Base-by-base conservation (phyloP, 2,888 invertebrate species). In the Chesias legatella region DNA sequence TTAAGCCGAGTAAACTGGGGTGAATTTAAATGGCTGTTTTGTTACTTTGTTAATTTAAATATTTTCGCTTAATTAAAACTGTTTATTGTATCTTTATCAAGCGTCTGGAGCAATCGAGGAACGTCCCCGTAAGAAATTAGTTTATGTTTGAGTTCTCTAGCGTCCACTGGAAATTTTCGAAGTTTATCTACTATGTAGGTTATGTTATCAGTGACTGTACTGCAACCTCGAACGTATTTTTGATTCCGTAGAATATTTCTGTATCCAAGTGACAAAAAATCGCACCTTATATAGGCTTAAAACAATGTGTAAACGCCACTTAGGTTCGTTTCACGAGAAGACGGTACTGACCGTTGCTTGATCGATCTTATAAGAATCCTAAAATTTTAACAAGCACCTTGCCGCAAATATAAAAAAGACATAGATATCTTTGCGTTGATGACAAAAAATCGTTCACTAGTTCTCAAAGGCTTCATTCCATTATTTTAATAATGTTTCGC, bases 31-130 rank as follows among this genome's bases (percentile, higher is more conserved):
- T 65, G 58, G 61, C 53, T 57, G 66, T 73, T 73, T 70, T 67
- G 73, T 73, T 75, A 75, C 73, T 66, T 66, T 67, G 71, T 74
- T 77, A 69, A 72, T 77, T 74, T 72, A 68, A 79, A 78, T 77
- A 74, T 79, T 74, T 55, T 67, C 58, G 62, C 67, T 77, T 76
- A 78, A 78, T 79, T 81, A 76, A 78, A 78, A 68, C 58, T 62
- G 63, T 64, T 66, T 41, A 50, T 53, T 56, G 53, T 61, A 54
- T 66, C 63, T 72, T 65, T 60, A 72, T 67, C 64, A 58, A 54
- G 43, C 42, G 49, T 44, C 33, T 45, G 37, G 35, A 51, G 42
- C 35, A 40, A 42, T 39, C 8, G 13, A 24, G 28, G 28, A 32
- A 13, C 32, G 21, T 28, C 44, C 31, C 24, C 6, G 33, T 27